Percentiles rank a stretch among this genome's conserved stretches.
Evolutionary conservation across 2,797 vertebrate genomes (phyloP).

Genomic region (Protonibea diacanthus): DNA sequence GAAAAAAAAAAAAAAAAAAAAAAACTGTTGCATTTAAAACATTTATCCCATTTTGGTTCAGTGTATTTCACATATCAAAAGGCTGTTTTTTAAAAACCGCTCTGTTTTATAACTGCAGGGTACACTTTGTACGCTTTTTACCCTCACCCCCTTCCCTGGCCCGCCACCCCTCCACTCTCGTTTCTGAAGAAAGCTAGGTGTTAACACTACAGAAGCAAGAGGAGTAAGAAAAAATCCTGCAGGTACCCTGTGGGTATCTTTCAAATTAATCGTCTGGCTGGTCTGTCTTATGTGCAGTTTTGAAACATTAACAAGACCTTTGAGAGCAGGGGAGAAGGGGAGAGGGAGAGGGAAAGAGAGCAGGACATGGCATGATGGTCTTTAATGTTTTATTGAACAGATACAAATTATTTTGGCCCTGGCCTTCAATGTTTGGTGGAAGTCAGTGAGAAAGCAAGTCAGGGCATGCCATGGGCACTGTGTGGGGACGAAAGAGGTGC

Average conservation of each 20-base stretch:
- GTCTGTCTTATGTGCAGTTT: slow-evolving; percentile 88
- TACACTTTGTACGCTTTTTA: slow-evolving; percentile 86
- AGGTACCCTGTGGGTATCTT: slow-evolving; percentile 89
- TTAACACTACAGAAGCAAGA: slow-evolving; percentile 88
- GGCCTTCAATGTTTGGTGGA: slow-evolving; percentile 83
- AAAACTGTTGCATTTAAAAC: slow-evolving; percentile 82
- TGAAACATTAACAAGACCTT: slow-evolving; percentile 92
- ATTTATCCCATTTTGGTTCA: slow-evolving; percentile 86
- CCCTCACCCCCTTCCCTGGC: slow-evolving; percentile 68
- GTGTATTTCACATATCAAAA: slow-evolving; percentile 85
- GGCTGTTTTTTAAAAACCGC: slow-evolving; percentile 84
- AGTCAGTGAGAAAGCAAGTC: slow-evolving; percentile 79
- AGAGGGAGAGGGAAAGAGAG: slow-evolving; percentile 65
- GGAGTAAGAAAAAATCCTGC: slow-evolving; percentile 83
- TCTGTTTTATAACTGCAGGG: slow-evolving; percentile 86
- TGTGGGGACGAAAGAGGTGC: slow-evolving; percentile 71
- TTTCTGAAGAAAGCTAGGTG: slow-evolving; percentile 84
- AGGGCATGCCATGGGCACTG: slow-evolving; percentile 80
- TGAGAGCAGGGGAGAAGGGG: slow-evolving; percentile 80
- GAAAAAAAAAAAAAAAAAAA: slow-evolving; percentile 68
- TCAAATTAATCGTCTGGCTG: slow-evolving; percentile 90
- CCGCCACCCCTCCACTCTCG: slow-evolving; percentile 74
- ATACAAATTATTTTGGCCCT: slow-evolving; percentile 90
- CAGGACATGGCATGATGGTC: slow-evolving; percentile 84
- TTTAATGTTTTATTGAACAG: slow-evolving; percentile 91